A percentile compares a stretch with the other conserved stretches of the same genome.
Evolutionary conservation across 2,113 vertebrate species (phyloP).

Genomic region (Alaudala cheleensis): DNA sequence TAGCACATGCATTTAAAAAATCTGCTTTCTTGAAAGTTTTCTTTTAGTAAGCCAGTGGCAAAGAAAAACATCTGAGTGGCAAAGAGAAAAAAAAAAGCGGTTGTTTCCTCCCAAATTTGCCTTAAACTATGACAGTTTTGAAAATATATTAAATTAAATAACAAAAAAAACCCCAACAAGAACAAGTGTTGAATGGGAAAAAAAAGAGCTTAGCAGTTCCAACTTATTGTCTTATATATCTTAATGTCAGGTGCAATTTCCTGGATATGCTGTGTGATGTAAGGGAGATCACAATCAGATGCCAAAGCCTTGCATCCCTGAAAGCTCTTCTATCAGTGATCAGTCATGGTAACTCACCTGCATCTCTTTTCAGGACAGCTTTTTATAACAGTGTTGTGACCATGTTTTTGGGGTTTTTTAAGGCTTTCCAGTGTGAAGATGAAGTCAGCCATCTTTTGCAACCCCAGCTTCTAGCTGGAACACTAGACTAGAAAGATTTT

Average conservation of each 20-base stretch:
- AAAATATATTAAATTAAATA: background rate
- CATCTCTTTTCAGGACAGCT: background rate
- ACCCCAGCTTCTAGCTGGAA: background rate
- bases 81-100: background rate
- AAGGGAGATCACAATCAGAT: background rate
- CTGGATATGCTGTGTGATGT: background rate
- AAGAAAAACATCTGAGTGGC: background rate
- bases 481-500: background rate
- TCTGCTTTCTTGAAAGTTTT: background rate
- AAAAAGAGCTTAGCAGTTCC: background rate
- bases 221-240: background rate
- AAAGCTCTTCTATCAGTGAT: background rate
- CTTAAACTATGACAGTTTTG: background rate
- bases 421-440: background rate
- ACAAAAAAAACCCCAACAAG: background rate
- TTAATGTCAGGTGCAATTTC: background rate
- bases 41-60: background rate
- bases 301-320: background rate
- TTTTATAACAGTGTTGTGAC: background rate
- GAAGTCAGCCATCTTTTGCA: background rate
- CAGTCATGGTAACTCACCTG: background rate
- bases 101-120: background rate
- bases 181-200: background rate
- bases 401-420: rapidly evolving
- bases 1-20: background rate